Base-by-base conservation (phyloP, 2,888 invertebrate genomes). In the Lasioglossum figueresi region DNA sequence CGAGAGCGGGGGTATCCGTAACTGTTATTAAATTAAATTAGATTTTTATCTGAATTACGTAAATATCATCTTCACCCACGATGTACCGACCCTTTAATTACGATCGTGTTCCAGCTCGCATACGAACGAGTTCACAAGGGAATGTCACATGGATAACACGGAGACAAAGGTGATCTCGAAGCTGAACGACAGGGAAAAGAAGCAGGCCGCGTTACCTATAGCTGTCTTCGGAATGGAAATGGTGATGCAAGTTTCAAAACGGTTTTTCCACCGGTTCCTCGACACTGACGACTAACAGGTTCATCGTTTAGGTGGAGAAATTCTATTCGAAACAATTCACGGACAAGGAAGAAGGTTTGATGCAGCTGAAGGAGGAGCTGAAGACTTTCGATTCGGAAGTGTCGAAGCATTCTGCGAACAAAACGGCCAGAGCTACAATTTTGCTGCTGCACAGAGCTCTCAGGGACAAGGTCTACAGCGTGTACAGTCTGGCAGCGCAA, bases 241-340 rank as follows among this genome's bases (percentile, higher is more conserved):
- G 95, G 99, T 98, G 95, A 95, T 34, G 45, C 74, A 73, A 78
- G 45, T 74, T 80, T 82, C 37, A 31, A 43, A 72, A 12, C 14
- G 56, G 34, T 63, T 2, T 27, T 56, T 72, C 45, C 0, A n/a
- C 34, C 3, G 23, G 59, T 73, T 2, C 16, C 10, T 56, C 3
- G n/a, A 37, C 14, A 8, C 34, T 34, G 4, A 63, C 52, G 48
- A 80, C 59, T 23, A 27, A 48, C 31, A 8, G 31, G 78, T 71
- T 72, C 6, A 34, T 79, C 45, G 52, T 82, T 16, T 92, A 98
- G 98, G 97, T 98, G 3, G 98, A 98, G 94, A 98, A 98, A 93
- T 98, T 98, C 95, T 98, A 98, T 95, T 98, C 98, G 8, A 98
- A 98, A 92, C 98, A 98, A 94, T 98, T 97, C 95, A 96, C 98